Evolutionary conservation across 1,140 invertebrate species (phyloP), one percentile per base, ranked within the genome.

Genomic region (Kradibia gibbosae): DNA sequence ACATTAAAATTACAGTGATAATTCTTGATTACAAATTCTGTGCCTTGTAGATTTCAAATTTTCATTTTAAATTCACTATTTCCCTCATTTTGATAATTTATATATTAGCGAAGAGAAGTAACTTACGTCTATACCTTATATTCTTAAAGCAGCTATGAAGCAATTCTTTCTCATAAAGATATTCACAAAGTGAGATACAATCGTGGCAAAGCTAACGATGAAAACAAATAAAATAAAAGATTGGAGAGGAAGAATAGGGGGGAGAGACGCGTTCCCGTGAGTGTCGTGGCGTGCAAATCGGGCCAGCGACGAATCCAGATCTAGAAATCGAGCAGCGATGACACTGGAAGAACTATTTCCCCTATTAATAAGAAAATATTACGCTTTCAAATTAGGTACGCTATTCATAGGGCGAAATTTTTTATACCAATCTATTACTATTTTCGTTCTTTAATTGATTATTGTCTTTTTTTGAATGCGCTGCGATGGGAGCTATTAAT

Each of bases 291-390:
- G 65, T 71, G 73, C 74, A 53, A 81, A 77, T 77, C 53, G 80
- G 80, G 74, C 73, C 74, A 71, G 20, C 20, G 28, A 31, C n/a
- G 39, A 67, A 76, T 81, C 55, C 73, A 72, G 62, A 81, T 81
- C 65, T 81, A 77, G 80, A 81, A 81, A 81, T 72, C 72, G 80
- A 77, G 75, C 73, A n/a, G 11, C 17, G 34, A 34, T 73, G 62
- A 67, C 80, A 75, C 57, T 65, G 50, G 50, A 22, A 53, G 4
- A 53, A 17, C 3, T 17, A 45, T 5, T 8, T 45, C 42, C 42
- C 7, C 5, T 45, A 45, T 45, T 45, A 8, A n/a, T n/a, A n/a
- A n/a, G n/a, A 13, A 45, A 8, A 45, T 45, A 13, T 45, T 5
- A 45, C 42, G 42, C 42, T 45, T 8, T 45, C 5, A 13, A 62